These are phyloP conservation scores for Clostera curtula DNA, from an alignment of 2,888 invertebrate species.

Conservation along the genomic window DNA sequence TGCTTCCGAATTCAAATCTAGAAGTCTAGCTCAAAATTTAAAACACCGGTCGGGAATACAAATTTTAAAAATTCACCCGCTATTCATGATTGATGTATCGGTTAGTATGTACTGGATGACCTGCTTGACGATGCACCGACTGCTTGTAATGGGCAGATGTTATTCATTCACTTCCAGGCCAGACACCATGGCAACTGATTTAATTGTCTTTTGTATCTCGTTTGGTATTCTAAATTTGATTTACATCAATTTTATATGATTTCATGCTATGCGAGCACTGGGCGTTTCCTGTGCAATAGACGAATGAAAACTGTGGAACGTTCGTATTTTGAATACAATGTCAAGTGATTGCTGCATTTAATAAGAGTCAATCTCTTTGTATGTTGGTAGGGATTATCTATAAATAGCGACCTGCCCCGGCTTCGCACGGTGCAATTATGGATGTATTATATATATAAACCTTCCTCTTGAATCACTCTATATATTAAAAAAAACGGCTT, in stretches of 20 bases:
- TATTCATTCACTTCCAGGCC: slow-evolving; percentile 37
- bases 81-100: slow-evolving; percentile 51
- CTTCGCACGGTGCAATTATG: too few relatives aligned
- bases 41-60: slow-evolving; percentile 16
- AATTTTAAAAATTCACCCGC: slow-evolving; percentile 38
- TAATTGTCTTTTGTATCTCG: slow-evolving; percentile 14
- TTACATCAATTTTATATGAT: slow-evolving; percentile 3
- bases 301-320: slow-evolving; percentile 1
- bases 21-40: slow-evolving; percentile 23
- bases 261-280: neutral
- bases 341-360: too few relatives aligned
- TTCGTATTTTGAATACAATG: too few relatives aligned
- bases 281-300: slow-evolving; percentile 9
- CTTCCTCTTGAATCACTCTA: too few relatives aligned
- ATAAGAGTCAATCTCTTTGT: too few relatives aligned
- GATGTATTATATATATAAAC: too few relatives aligned
- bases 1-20: slow-evolving; percentile 1
- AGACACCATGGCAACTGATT: slow-evolving; percentile 43
- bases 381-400: too few relatives aligned
- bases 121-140: slow-evolving; percentile 65
- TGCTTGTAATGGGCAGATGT: slow-evolving; percentile 53
- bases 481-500: too few relatives aligned
- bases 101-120: slow-evolving; percentile 43
- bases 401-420: too few relatives aligned
- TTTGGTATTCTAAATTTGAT: slow-evolving; percentile 6